Conservation (phyloP, 1,140 invertebrate species). For the Heterodera carotae region DNA sequence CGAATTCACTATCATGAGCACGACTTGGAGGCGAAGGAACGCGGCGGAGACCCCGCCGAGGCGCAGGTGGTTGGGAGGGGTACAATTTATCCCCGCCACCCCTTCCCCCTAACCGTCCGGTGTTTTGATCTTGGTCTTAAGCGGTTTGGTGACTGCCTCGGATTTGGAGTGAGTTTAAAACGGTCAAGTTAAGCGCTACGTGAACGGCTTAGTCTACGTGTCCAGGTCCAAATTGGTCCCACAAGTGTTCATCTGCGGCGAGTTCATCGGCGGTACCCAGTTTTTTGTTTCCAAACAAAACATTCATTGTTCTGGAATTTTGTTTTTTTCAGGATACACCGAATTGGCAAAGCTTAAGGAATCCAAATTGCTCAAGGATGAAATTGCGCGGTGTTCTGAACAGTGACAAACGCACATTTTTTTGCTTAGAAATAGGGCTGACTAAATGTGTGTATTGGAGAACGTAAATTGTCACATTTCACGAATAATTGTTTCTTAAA, state of each 20-base stretch:
- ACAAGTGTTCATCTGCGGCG: constrained; percentile 54
- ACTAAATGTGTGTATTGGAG: too few relatives aligned
- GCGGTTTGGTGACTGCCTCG: too few relatives aligned
- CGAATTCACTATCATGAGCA: constrained; percentile 43
- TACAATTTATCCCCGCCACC: not conserved
- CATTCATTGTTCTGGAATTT: too few relatives aligned
- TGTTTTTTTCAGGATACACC: constrained; percentile 42
- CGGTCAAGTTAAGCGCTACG: constrained; percentile 40
- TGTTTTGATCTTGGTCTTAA: too few relatives aligned
- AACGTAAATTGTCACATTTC: too few relatives aligned
- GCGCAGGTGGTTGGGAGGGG: constrained; percentile 33
- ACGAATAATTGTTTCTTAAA: not conserved
- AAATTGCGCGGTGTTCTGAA: constrained; percentile 38
- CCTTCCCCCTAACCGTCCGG: too few relatives aligned
- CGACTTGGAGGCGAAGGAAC: constrained; percentile 44
- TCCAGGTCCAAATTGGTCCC: constrained; percentile 47
- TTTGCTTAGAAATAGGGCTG: not conserved
- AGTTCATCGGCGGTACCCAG: constrained; percentile 49
- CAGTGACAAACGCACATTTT: constrained; percentile 27
- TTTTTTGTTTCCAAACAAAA: not conserved
- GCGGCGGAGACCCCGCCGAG: constrained; percentile 22
- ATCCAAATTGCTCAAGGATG: constrained; percentile 36
- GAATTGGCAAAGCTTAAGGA: constrained; percentile 46
- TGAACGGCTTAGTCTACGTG: constrained; percentile 47
- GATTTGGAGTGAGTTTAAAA: not conserved